Conservation (phyloP, 2,888 invertebrate species). For the Slavum lentiscoides region DNA sequence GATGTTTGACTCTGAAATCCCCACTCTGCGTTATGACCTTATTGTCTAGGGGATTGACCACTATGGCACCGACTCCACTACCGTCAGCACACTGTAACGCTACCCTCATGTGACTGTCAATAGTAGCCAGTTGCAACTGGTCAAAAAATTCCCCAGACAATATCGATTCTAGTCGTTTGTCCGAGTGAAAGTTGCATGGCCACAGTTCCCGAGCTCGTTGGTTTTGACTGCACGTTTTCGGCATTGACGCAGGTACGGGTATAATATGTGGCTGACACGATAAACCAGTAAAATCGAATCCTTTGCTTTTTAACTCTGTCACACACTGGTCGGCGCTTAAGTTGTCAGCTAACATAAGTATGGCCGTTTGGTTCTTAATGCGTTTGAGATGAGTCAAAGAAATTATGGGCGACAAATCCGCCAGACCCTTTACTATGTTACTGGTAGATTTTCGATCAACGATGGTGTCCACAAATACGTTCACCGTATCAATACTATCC, state of each 20-base stretch:
- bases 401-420: slow-evolving; percentile 66
- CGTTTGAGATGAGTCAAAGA: slow-evolving; percentile 74
- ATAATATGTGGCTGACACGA: slow-evolving; percentile 59
- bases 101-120: slow-evolving; percentile 66
- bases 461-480: slow-evolving; percentile 68
- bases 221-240: slow-evolving; percentile 72
- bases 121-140: slow-evolving; percentile 62
- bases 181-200: slow-evolving; percentile 85
- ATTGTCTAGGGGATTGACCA: slow-evolving; percentile 73
- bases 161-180: slow-evolving; percentile 72
- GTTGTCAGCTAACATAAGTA: slow-evolving; percentile 54
- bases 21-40: slow-evolving; percentile 71
- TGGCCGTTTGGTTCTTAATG: slow-evolving; percentile 63
- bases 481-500: slow-evolving; percentile 62
- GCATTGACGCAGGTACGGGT: slow-evolving; percentile 66
- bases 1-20: slow-evolving; percentile 66
- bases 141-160: slow-evolving; percentile 68
- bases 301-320: slow-evolving; percentile 57
- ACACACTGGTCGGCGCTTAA: slow-evolving; percentile 22
- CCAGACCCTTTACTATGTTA: slow-evolving; percentile 66
- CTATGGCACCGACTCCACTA: slow-evolving; percentile 64
- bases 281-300: slow-evolving; percentile 64
- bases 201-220: slow-evolving; percentile 67
- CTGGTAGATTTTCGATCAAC: slow-evolving; percentile 68
- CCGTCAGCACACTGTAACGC: slow-evolving; percentile 64